Base-by-base conservation (phyloP, 2,888 invertebrate species). In the Bellardia pandia region DNA sequence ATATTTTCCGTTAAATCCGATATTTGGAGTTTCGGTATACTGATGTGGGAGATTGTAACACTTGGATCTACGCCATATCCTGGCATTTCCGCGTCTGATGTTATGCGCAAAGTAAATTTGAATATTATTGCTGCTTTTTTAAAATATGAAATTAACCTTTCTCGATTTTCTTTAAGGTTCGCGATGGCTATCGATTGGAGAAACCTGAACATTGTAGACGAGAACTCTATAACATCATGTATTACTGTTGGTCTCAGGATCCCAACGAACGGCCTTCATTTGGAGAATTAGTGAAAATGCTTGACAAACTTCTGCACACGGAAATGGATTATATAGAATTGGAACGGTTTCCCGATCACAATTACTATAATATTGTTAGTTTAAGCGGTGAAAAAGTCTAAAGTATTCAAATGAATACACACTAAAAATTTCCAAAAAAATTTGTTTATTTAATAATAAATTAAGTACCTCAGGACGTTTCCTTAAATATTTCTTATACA, bases 1-100 rank as follows among this genome's bases (percentile, higher is more conserved):
- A 96, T 98, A 91, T 99, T 98, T 94, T 98, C 98, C 13, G 96
- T 97, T 2, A 98, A 98, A 93, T 98, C 98, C 2, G 99, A 99
- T 92, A 97, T 98, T 64, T 99, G 98, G 98, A 98, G 98, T 90
- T 99, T 98, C 91, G 98, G 98, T 0, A 96, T 99, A 14, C 95
- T 99, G 11, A 96, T 98, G 91, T 99, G 99, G 99, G 99, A 99
- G 94, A 98, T 99, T 72, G 98, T 98, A 11, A 98, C 99, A 0
- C 95, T 99, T 16, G 98, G 98, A 23, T 98, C 98, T 40, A 98
- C 98, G 74, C 99, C 99, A 0, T 99, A 99, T 94, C 98, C 98
- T 0, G 98, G 98, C 0, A 95, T 98, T 90, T 97, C 98, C 0
- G 98, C 98, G 0, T 96, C 96, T 11, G 98, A 98, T 93, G 98